Conservation (phyloP, 2,888 invertebrate species). For the Tinea semifulvella region DNA sequence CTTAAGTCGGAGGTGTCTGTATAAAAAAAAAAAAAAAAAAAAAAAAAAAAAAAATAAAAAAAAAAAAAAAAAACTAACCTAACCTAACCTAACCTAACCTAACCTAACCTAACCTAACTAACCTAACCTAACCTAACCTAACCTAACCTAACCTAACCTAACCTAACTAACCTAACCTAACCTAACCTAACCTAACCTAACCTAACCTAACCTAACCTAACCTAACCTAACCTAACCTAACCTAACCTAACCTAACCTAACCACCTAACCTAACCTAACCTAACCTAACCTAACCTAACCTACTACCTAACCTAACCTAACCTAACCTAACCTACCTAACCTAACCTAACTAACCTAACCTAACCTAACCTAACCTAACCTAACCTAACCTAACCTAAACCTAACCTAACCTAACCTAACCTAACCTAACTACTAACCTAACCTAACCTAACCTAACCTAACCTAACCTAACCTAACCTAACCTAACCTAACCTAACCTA, state of each 20-base stretch:
- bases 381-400: constrained; percentile 19
- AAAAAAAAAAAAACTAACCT: constrained; percentile 15
- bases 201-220: constrained; percentile 17
- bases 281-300: constrained; percentile 14
- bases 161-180: constrained; percentile 17
- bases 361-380: constrained; percentile 19
- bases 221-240: constrained; percentile 17
- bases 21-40: too few relatives aligned
- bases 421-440: too few relatives aligned
- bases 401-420: too few relatives aligned
- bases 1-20: too few relatives aligned
- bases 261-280: constrained; percentile 15
- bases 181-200: constrained; percentile 17
- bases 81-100: constrained; percentile 17
- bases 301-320: constrained; percentile 14
- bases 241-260: constrained; percentile 15
- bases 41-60: constrained; percentile 17
- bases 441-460: constrained; percentile 17
- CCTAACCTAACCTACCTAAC: too few relatives aligned
- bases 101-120: constrained; percentile 17
- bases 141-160: constrained; percentile 17
- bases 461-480: constrained; percentile 16
- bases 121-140: constrained; percentile 16
- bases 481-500: constrained; percentile 16
- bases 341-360: constrained; percentile 19